Percentiles rank a stretch among this genome's conserved stretches.
phyloP scores from a whole-genome alignment of 1,140 invertebrate species.

The Eriosoma lanigerum region DNA sequence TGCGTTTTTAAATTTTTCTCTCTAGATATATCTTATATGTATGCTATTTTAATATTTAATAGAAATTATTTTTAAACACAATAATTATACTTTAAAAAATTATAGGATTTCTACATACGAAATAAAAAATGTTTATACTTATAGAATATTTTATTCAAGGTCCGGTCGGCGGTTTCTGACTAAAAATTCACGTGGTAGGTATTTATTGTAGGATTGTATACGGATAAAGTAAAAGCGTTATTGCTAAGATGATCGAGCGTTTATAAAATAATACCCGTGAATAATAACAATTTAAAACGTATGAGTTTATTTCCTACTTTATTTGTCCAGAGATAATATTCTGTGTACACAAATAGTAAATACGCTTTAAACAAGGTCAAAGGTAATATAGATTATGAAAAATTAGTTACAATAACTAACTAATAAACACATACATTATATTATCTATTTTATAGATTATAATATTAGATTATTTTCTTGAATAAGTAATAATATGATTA shows the following conservation, averaged over 20 bases:
- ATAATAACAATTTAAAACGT: constrained; percentile 16
- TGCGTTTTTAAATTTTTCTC: neutral
- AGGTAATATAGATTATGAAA: constrained; percentile 36
- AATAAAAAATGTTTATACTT: neutral
- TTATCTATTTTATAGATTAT: constrained; percentile 3
- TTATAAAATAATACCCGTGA: neutral
- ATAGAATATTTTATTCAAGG: constrained; percentile 29
- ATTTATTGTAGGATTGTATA: constrained; percentile 24
- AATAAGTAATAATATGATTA: constrained; percentile 3
- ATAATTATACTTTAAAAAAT: neutral
- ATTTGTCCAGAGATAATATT: constrained; percentile 7
- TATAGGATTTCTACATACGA: too few relatives aligned
- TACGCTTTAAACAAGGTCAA: constrained; percentile 31
- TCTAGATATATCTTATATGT: too few relatives aligned
- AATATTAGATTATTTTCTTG: neutral
- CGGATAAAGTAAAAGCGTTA: constrained; percentile 15
- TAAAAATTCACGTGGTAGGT: constrained; percentile 4
- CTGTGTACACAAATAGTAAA: constrained; percentile 13
- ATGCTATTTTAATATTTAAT: neutral
- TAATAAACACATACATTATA: neutral
- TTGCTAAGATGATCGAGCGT: constrained; percentile 3
- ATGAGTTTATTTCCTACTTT: constrained; percentile 29
- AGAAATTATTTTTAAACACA: neutral
- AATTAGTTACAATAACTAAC: constrained; percentile 20
- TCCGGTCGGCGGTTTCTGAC: neutral